A percentile compares a stretch with the other conserved stretches of the same genome.
phyloP scores from a whole-genome alignment of 1,140 invertebrate genomes.

The Pygmarrhopalites habei region DNA sequence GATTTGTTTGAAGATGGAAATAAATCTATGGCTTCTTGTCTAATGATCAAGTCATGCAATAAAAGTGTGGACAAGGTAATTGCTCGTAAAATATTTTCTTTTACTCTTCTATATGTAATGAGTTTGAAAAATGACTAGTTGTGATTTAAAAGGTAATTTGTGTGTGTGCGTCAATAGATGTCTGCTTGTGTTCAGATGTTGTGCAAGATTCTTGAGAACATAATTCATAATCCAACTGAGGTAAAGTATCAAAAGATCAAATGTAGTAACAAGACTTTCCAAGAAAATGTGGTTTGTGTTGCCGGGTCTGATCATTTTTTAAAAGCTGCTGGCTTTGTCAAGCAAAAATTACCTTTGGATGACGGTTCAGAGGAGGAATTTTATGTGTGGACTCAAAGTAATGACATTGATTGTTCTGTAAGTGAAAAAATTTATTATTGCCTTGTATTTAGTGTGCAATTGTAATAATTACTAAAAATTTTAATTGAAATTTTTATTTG shows the following conservation, averaged over 20 bases:
- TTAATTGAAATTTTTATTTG: too few species aligned
- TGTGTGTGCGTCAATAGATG: too few species aligned
- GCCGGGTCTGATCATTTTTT: conserved; percentile 76
- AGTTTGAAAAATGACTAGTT: too few species aligned
- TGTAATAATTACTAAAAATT: too few species aligned
- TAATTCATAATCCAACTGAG: conserved; percentile 72
- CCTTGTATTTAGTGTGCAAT: too few species aligned
- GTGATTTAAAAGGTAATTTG: too few species aligned
- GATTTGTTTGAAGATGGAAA: too few species aligned
- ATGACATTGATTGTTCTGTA: too few species aligned
- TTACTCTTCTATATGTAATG: too few species aligned
- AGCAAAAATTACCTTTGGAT: conserved; percentile 52
- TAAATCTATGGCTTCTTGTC: conserved; percentile 70
- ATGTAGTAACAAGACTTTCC: conserved; percentile 67
- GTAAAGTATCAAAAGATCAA: conserved; percentile 87
- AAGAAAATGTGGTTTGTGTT: conserved; percentile 70
- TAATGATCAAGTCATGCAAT: conserved; percentile 60
- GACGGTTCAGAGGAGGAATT: conserved; percentile 41
- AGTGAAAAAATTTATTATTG: too few species aligned
- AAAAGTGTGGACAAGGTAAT: conserved; percentile 69
- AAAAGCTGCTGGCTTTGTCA: conserved; percentile 69
- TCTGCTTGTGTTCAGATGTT: conserved; percentile 75
- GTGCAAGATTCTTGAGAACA: conserved; percentile 83
- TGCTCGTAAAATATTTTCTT: too few species aligned
- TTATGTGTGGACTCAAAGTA: conserved; percentile 39